Evolutionary conservation across 2,797 vertebrate species (phyloP).

Genomic region (Lacerta bilineata): DNA sequence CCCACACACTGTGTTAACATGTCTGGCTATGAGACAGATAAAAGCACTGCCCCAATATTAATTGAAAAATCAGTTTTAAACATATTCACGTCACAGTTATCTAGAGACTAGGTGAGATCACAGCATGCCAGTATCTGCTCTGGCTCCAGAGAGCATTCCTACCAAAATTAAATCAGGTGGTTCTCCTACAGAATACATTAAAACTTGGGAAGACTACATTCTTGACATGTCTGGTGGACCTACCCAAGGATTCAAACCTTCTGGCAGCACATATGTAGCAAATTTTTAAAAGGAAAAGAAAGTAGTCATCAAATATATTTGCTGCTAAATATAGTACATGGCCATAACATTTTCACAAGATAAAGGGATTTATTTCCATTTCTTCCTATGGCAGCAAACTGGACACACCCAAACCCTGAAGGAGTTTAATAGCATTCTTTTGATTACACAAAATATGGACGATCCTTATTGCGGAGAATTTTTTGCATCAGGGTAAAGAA

Average conservation of each 20-base stretch:
- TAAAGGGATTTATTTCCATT: neutral
- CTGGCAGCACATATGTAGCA: neutral
- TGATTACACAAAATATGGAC: neutral
- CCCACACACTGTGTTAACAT: neutral
- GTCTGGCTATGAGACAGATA: neutral
- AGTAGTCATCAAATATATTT: neutral
- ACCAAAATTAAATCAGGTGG: neutral
- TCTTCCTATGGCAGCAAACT: neutral
- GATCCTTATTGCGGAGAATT: neutral
- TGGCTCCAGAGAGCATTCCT: neutral
- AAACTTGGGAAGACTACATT: neutral
- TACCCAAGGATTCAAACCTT: neutral
- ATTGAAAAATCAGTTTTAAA: neutral
- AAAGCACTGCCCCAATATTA: neutral
- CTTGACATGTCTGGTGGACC: neutral
- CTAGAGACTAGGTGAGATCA: neutral
- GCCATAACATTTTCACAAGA: neutral
- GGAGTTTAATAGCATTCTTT: neutral
- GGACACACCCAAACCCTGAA: neutral
- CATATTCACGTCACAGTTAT: neutral
- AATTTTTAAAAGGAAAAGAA: neutral
- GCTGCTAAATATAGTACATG: neutral
- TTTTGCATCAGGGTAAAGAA: neutral
- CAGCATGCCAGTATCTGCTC: neutral
- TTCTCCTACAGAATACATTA: neutral